Evolutionary conservation across 92 coral and sea anemone species (phyloP), one percentile per base, ranked within the genome.

Genomic region (Phenganax stokvisi): DNA sequence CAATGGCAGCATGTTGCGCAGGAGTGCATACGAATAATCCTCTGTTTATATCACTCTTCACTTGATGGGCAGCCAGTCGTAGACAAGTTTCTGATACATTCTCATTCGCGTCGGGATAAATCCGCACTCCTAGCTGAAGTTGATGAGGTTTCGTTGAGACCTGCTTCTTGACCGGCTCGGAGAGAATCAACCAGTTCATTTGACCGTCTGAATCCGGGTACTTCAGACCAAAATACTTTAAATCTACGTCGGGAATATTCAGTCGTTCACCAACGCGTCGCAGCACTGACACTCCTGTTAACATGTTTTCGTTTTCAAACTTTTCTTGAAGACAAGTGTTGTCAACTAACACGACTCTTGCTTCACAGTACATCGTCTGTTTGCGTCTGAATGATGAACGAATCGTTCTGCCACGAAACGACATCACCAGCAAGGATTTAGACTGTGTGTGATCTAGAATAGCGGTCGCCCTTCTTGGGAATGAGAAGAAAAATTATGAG

Each of bases 161-260:
- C 13, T 84, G 44, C 11, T 63, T 88, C 11, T 97, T 88, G 28
- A 94, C 82, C 54, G 88, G 86, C 77, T 88, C 89, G 9, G 83
- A 85, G 31, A 92, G 86, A 47, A 84, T 62, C 53, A 92, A 79
- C 98, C 98, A 94, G 84, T 82, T 89, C 74, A 91, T 72, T 29
- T 86, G 97, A 28, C 98, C 98, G 60, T 94, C 98, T 17, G 87
- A 87, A 37, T 92, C 91, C 15, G 90, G 79, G 91, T 63, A 90
- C 71, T 90, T 96, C 25, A 94, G 84, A 17, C 98, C 98, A 65
- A 94, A 94, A 84, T 90, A 92, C 79, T 74, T 88, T 60, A 85
- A 89, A 37, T 69, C 80, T 31, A 54, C 28, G 8, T 74, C 71
- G 8, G 98, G 91, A 44, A 92, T 86, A 44, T 87, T 83, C 16